These are phyloP conservation scores for Monopis laevigella DNA, from an alignment of 2,888 invertebrate species.

Conservation along the genomic window DNA sequence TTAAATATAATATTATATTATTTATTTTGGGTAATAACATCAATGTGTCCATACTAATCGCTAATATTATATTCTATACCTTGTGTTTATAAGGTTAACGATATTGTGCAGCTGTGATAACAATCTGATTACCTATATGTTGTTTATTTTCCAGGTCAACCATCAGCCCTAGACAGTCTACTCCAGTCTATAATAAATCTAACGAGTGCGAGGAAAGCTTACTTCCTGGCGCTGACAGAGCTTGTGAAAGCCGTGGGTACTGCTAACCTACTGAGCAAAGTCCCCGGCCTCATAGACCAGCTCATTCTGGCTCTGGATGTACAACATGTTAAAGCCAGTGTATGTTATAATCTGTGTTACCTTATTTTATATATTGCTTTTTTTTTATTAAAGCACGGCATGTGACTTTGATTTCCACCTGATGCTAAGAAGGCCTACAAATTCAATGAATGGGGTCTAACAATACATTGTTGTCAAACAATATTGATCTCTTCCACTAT, in stretches of 20 bases:
- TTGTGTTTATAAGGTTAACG: too few relatives aligned
- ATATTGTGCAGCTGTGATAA: too few relatives aligned
- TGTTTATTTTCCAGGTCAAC: conserved; percentile 27
- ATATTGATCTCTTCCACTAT: too few relatives aligned
- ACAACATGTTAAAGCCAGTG: conserved; percentile 37
- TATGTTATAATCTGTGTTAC: conserved; percentile 23
- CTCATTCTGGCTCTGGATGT: conserved; percentile 25
- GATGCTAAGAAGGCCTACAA: too few relatives aligned
- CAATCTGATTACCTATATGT: too few relatives aligned
- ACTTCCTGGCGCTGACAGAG: conserved; percentile 31
- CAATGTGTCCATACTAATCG: too few relatives aligned
- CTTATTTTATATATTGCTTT: background rate
- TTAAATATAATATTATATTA: too few relatives aligned
- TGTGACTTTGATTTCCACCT: too few relatives aligned
- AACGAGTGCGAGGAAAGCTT: conserved; percentile 30
- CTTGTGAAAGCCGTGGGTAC: conserved; percentile 28
- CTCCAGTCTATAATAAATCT: conserved; percentile 33
- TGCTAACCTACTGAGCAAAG: conserved; percentile 19
- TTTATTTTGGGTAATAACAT: too few relatives aligned
- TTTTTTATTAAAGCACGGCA: background rate
- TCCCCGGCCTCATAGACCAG: conserved; percentile 24
- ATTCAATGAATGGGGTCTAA: too few relatives aligned
- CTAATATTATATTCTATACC: too few relatives aligned
- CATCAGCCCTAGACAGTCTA: conserved; percentile 27
- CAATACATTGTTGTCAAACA: too few relatives aligned